Evolutionary conservation across 2,888 invertebrate genomes (phyloP).

Genomic region (Neelides folsomi): DNA sequence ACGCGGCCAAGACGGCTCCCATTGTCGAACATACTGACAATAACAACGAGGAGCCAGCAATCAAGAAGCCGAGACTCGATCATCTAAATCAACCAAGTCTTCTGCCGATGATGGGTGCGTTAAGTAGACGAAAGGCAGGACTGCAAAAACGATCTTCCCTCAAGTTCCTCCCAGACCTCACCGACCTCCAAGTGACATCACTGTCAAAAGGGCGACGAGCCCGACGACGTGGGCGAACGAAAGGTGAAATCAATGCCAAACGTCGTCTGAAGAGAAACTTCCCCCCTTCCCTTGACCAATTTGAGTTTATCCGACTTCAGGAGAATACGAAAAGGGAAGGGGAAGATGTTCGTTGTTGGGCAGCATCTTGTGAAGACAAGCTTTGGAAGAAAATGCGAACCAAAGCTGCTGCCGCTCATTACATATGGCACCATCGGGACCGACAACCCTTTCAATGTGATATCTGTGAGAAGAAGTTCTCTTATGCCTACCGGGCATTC

Average conservation of each 20-base stretch:
- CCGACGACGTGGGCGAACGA: not conserved
- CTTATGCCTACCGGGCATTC: conserved; percentile 42
- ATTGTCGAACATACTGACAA: conserved; percentile 2
- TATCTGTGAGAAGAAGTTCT: conserved; percentile 41
- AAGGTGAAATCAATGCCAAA: not conserved
- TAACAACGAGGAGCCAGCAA: not conserved
- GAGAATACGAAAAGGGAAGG: conserved; percentile 11
- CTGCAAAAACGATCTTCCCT: not conserved
- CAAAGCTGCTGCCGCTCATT: conserved; percentile 37
- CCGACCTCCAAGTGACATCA: conserved; percentile 23
- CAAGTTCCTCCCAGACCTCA: conserved; percentile 21
- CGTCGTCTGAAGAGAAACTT: conserved; percentile 1
- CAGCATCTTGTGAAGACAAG: conserved; percentile 17
- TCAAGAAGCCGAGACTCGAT: not conserved
- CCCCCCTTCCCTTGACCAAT: conserved; percentile 6
- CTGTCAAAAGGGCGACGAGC: not conserved
- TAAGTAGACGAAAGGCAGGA: too few species aligned
- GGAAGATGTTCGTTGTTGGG: conserved; percentile 19
- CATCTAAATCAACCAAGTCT: too few species aligned
- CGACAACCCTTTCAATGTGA: conserved; percentile 40
- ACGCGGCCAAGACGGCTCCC: not conserved
- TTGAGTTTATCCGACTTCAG: conserved; percentile 6
- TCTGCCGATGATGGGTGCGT: too few species aligned
- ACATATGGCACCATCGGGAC: conserved; percentile 42
- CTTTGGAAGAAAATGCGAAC: conserved; percentile 18